Conservation (phyloP, 2,113 vertebrate species). For the Austrofundulus limnaeus region DNA sequence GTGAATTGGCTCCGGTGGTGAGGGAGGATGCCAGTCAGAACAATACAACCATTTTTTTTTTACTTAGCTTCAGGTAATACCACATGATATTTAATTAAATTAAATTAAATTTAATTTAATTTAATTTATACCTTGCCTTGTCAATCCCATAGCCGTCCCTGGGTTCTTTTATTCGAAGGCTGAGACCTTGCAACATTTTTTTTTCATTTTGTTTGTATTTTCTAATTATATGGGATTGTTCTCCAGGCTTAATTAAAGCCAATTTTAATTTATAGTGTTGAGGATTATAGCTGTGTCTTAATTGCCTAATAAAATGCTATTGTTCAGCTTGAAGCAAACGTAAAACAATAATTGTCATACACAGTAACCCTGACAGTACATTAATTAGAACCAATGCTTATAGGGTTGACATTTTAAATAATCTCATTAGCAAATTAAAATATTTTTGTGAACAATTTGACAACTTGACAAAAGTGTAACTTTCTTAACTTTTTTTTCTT, state of each 20-base stretch:
- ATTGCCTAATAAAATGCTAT: background rate
- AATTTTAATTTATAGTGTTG: background rate
- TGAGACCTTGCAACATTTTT: background rate
- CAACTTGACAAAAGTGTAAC: background rate
- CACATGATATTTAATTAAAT: background rate
- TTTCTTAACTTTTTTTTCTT: background rate
- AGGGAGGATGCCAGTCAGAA: too few relatives aligned
- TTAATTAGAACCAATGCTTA: background rate
- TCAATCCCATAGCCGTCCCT: background rate
- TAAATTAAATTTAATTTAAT: background rate
- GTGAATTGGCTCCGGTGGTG: too few relatives aligned
- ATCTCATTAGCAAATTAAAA: background rate
- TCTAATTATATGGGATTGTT: background rate
- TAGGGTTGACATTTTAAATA: background rate
- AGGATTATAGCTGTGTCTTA: background rate
- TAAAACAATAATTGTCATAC: background rate
- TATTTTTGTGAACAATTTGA: background rate
- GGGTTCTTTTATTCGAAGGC: background rate
- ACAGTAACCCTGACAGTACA: background rate
- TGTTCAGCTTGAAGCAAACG: background rate
- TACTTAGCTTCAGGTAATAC: background rate
- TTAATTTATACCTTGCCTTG: background rate
- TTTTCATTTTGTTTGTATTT: background rate
- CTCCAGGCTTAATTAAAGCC: conserved; percentile 13
- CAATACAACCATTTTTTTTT: too few relatives aligned